phyloP scores from a whole-genome alignment of 2,113 vertebrate species.

The Crypturellus undulatus region DNA sequence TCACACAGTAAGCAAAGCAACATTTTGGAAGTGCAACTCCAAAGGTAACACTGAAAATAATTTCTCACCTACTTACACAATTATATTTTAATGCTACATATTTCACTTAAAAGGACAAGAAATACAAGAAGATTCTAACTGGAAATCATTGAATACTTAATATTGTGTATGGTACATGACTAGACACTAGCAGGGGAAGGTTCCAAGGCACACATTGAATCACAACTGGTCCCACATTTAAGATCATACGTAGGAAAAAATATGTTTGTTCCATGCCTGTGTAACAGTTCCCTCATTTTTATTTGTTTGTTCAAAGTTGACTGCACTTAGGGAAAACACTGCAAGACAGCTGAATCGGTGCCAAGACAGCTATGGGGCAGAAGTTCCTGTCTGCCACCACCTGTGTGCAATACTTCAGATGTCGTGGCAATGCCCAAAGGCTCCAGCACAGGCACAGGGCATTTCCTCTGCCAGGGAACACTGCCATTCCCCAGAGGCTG shows the following conservation, averaged over 20 bases:
- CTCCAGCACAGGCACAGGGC: accelerated
- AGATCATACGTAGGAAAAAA: not conserved
- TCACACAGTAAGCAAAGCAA: not conserved
- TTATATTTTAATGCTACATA: not conserved
- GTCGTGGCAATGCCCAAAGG: accelerated
- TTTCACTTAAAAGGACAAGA: not conserved
- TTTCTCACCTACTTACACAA: not conserved
- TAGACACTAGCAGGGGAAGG: not conserved
- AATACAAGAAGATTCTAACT: not conserved
- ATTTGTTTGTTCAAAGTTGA: not conserved
- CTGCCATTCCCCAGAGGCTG: too few relatives aligned
- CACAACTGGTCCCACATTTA: not conserved
- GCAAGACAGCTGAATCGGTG: not conserved
- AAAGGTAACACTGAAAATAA: not conserved
- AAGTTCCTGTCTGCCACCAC: not conserved
- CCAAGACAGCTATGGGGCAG: not conserved
- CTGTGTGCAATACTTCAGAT: accelerated
- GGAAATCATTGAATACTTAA: not conserved
- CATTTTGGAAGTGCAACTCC: not conserved
- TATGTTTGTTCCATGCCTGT: not conserved
- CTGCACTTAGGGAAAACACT: not conserved
- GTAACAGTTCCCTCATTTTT: not conserved
- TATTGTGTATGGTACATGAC: not conserved
- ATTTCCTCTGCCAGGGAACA: not conserved
- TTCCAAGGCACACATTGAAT: not conserved